A percentile compares a stretch with the other conserved stretches of the same genome.
Evolutionary conservation across 2,888 invertebrate genomes (phyloP).

Genomic region (Drosophila birchii): DNA sequence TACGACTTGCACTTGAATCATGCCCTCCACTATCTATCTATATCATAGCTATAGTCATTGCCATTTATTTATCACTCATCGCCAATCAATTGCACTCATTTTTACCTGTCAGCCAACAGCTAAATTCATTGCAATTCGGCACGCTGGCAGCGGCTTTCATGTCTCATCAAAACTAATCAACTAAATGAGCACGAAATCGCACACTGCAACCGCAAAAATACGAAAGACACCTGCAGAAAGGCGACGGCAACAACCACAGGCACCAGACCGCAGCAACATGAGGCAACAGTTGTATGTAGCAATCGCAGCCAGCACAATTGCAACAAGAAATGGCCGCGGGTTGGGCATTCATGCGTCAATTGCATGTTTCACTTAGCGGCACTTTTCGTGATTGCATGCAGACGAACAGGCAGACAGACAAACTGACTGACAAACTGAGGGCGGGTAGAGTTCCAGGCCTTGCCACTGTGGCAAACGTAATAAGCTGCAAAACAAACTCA

Average conservation of each 20-base stretch:
- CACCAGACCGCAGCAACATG: constrained; percentile 39
- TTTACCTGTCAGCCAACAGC: constrained; percentile 37
- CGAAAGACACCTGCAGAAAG: constrained; percentile 57
- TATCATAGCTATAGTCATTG: constrained; percentile 19
- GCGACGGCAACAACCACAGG: constrained; percentile 25
- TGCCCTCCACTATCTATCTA: constrained; percentile 7
- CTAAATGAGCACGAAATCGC: constrained; percentile 77
- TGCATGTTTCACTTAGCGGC: constrained; percentile 80
- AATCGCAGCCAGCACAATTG: constrained; percentile 34
- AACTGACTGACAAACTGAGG: constrained; percentile 1
- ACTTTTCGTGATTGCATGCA: constrained; percentile 79
- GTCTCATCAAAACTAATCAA: constrained; percentile 80
- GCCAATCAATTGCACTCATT: constrained; percentile 31
- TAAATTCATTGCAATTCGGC: constrained; percentile 67
- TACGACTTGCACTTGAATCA: constrained; percentile 19
- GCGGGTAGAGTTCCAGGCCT: background rate
- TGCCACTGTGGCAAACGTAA: constrained; percentile 57
- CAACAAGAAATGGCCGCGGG: constrained; percentile 57
- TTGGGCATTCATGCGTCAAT: constrained; percentile 78
- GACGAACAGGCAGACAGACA: constrained; percentile 26
- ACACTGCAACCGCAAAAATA: constrained; percentile 69
- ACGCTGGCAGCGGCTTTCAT: constrained; percentile 76
- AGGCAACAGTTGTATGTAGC: constrained; percentile 42
- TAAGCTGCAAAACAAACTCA: constrained; percentile 74
- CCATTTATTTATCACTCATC: constrained; percentile 33